These are phyloP conservation scores for Watsonalla cultraria DNA, from an alignment of 2,888 invertebrate species.

Conservation along the genomic window DNA sequence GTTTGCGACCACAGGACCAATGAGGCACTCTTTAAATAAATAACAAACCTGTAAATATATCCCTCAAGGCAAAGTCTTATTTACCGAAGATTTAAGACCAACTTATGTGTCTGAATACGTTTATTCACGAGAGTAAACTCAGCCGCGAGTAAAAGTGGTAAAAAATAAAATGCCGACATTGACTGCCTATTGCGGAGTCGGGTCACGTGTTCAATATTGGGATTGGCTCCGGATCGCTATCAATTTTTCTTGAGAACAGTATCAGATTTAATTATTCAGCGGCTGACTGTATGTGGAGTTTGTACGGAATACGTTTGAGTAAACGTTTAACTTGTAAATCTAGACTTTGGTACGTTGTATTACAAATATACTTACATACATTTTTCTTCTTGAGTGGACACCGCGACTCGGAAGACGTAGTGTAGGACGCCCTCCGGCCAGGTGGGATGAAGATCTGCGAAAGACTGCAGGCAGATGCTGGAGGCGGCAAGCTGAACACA, in stretches of 20 bases:
- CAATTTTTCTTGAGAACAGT: conserved; percentile 61
- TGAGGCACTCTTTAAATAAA: too few relatives aligned
- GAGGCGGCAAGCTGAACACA: too few relatives aligned
- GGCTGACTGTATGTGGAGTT: conserved; percentile 23
- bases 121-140: conserved; percentile 16
- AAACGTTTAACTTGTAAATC: not conserved
- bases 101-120: conserved; percentile 12
- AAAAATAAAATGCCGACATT: conserved; percentile 35
- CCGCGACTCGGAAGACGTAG: too few relatives aligned
- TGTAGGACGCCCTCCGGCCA: too few relatives aligned
- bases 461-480: too few relatives aligned
- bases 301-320: conserved; percentile 8
- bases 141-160: conserved; percentile 28
- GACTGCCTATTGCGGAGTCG: conserved; percentile 22
- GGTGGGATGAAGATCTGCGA: too few relatives aligned
- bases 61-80: not conserved
- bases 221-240: conserved; percentile 64
- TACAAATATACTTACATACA: too few relatives aligned
- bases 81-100: conserved; percentile 8
- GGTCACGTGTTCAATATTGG: conserved; percentile 63
- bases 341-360: too few relatives aligned
- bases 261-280: conserved; percentile 62
- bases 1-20: too few relatives aligned
- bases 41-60: not conserved
- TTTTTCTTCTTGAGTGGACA: too few relatives aligned